Conservation (phyloP, 2,888 invertebrate genomes). For the Anoncus sp. region DNA sequence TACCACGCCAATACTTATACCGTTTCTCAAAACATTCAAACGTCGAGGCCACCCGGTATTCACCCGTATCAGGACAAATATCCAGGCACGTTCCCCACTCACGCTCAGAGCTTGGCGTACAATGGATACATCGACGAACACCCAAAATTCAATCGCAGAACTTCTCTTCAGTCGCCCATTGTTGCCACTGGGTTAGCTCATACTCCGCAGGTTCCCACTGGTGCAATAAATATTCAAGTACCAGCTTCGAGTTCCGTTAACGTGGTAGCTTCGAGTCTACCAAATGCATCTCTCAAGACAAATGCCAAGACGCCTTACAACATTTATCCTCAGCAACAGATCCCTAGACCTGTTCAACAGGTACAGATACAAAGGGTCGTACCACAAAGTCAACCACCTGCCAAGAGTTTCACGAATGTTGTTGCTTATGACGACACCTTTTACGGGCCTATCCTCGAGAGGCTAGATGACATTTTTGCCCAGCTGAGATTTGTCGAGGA, state of each 20-base stretch:
- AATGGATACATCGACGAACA: constrained; percentile 75
- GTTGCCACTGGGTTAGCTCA: constrained; percentile 30
- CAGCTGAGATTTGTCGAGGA: constrained; percentile 89
- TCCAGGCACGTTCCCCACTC: constrained; percentile 46
- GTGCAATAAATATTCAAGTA: constrained; percentile 40
- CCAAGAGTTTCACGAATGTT: constrained; percentile 44
- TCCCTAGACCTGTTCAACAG: constrained; percentile 37
- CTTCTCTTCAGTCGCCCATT: constrained; percentile 36
- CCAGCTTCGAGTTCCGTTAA: constrained; percentile 49
- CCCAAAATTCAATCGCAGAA: constrained; percentile 70
- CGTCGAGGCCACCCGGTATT: constrained; percentile 65
- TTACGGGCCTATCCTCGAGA: constrained; percentile 91
- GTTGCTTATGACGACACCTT: constrained; percentile 83
- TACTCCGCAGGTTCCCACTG: constrained; percentile 53
- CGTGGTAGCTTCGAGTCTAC: constrained; percentile 43
- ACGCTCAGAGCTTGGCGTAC: constrained; percentile 78
- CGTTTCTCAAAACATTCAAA: constrained; percentile 68
- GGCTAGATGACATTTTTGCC: constrained; percentile 89
- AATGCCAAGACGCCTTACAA: constrained; percentile 63
- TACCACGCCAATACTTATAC: constrained; percentile 65
- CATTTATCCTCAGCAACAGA: constrained; percentile 55
- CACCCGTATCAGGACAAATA: constrained; percentile 70
- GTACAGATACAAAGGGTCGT: constrained; percentile 48
- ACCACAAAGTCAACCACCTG: constrained; percentile 44
- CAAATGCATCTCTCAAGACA: constrained; percentile 50